These are phyloP conservation scores for Temnothorax curvispinosus DNA, from an alignment of 1,140 invertebrate genomes.

Conservation along the genomic window DNA sequence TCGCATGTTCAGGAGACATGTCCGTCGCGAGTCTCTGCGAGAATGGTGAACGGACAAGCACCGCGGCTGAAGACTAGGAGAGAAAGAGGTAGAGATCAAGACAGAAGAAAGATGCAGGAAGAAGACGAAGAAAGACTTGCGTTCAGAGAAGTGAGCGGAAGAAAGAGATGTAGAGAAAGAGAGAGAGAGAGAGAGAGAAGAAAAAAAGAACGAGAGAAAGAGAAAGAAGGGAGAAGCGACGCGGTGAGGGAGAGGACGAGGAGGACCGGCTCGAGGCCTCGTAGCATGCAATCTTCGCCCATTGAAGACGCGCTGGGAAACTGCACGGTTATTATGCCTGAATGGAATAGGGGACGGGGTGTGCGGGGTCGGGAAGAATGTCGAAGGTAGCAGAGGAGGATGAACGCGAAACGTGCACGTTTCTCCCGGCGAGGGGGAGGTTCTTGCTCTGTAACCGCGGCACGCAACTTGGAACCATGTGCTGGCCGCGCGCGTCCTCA, in stretches of 20 bases:
- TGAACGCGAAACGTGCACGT: constrained; percentile 75
- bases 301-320: constrained; percentile 86
- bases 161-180: constrained; percentile 32
- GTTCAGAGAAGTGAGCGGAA: background rate
- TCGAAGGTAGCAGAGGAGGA: constrained; percentile 77
- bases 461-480: constrained; percentile 74
- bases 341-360: constrained; percentile 80
- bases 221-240: constrained; percentile 58
- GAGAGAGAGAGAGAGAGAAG: constrained; percentile 50
- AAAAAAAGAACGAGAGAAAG: constrained; percentile 38
- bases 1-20: constrained; percentile 19
- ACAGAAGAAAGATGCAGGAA: constrained; percentile 35
- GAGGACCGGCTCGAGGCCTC: constrained; percentile 81
- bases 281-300: constrained; percentile 85
- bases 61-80: background rate
- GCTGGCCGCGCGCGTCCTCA: constrained; percentile 54
- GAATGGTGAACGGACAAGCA: constrained; percentile 42
- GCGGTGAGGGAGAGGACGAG: constrained; percentile 70
- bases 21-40: background rate
- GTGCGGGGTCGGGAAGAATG: constrained; percentile 74
- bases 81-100: constrained; percentile 38
- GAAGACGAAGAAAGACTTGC: constrained; percentile 37
- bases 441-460: constrained; percentile 75
- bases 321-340: constrained; percentile 85
- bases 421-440: constrained; percentile 71